phyloP scores from a whole-genome alignment of 2,113 vertebrate species.

The Pycnonotus jocosus region DNA sequence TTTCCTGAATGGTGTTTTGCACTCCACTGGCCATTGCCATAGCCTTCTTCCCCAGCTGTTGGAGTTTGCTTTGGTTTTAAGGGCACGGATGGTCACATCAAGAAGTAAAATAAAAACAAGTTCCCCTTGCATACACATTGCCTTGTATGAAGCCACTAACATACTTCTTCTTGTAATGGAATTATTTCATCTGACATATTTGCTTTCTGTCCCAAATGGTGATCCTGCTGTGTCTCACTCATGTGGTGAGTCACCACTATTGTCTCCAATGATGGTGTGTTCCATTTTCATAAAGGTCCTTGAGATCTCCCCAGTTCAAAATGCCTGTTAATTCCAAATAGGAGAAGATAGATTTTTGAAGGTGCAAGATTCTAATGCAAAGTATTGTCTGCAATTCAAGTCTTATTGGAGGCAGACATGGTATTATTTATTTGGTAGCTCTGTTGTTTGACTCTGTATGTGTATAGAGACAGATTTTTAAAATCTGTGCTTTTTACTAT shows the following conservation, averaged over 20 bases:
- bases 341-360: not conserved
- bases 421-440: conserved; percentile 45
- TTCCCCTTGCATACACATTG: not conserved
- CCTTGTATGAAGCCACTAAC: not conserved
- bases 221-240: not conserved
- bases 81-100: not conserved
- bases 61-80: not conserved
- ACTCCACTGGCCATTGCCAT: not conserved
- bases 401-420: not conserved
- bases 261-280: not conserved
- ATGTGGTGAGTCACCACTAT: not conserved
- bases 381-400: conserved; percentile 38
- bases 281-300: not conserved
- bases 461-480: not conserved
- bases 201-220: not conserved
- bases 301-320: not conserved
- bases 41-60: not conserved
- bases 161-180: not conserved
- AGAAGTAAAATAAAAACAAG: not conserved
- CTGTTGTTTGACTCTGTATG: conserved; percentile 19
- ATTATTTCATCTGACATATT: not conserved
- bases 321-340: not conserved
- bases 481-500: conserved; percentile 44
- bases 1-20: not conserved
- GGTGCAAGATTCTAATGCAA: not conserved